Evolutionary conservation across 2,888 invertebrate genomes (phyloP), one percentile per base, ranked within the genome.

Genomic region (Drosophila birchii): DNA sequence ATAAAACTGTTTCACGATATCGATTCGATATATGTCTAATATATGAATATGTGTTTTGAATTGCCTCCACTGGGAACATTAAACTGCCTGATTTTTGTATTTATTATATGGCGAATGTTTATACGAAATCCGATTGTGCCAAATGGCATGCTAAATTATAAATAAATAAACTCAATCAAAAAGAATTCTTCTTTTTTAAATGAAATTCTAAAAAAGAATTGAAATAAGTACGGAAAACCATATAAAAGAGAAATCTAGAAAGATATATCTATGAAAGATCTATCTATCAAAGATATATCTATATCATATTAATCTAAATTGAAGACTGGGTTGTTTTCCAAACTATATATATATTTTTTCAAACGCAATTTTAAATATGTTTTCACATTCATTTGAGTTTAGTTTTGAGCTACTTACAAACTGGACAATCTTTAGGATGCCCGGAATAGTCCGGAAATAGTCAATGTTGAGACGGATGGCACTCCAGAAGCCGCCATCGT

Each of bases 361-460:
- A 2, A 9, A 16, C 2, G 2, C 0, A n/a, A 9, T 45, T 45
- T 26, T 5, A 5, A n/a, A 11, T 5, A 26, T 16, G 16, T n/a
- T n/a, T 29, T n/a, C 9, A 0, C 5, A 9, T 18, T 12, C 5
- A 6, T 45, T 26, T 5, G 5, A 23, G 5, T 5, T 9, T 0
- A 20, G 1, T n/a, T 32, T 47, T 7, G 18, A 1, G 2, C 9
- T 32, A 90, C 96, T 96, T 93, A 97, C 97, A 94, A 97, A 93
- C 94, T 97, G 95, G 23, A 95, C 93, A 76, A 97, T 92, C 94
- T 97, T 97, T 79, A 97, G 91, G 86, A 97, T 93, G 82, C 97
- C 97, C 62, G 97, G 96, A 89, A 95, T 93, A 51, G 96, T 96
- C 93, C 94, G 95, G 93, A 96, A 97, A 92, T 98, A 97, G 90